Evolutionary conservation across 2,797 vertebrate species (phyloP).

Genomic region (Sorex maritimensis): DNA sequence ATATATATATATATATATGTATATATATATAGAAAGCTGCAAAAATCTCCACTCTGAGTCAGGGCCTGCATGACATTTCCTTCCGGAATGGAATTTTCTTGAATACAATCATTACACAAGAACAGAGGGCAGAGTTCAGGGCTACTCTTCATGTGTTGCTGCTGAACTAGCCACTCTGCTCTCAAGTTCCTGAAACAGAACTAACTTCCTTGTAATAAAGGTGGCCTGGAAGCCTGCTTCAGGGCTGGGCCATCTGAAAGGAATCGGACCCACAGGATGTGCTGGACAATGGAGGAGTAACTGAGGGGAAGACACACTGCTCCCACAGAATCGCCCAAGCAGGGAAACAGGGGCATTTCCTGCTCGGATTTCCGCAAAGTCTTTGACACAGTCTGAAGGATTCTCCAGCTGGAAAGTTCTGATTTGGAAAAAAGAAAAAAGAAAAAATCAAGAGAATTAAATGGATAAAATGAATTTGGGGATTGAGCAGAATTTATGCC

Average conservation of each 20-base stretch:
- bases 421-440: slow-evolving; percentile 68
- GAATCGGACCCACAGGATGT: slow-evolving; percentile 96
- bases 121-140: background rate
- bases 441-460: background rate
- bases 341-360: slow-evolving; percentile 90
- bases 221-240: slow-evolving; percentile 93
- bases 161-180: background rate
- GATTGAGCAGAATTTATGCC: background rate
- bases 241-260: slow-evolving; percentile 92
- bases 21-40: too few relatives aligned
- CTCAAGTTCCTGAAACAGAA: background rate
- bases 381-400: slow-evolving; percentile 91
- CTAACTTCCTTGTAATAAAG: slow-evolving; percentile 95
- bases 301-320: slow-evolving; percentile 91
- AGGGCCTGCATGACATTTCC: background rate
- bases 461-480: background rate
- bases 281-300: slow-evolving; percentile 93
- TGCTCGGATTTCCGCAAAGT: slow-evolving; percentile 96
- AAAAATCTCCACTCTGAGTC: background rate
- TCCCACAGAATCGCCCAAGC: slow-evolving; percentile 94
- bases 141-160: background rate
- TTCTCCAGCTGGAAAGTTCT: slow-evolving; percentile 94
- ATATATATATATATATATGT: too few relatives aligned
- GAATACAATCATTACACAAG: background rate
- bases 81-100: background rate